Conservation (phyloP, 1,140 invertebrate genomes). For the Neoseiulus cucumeris region DNA sequence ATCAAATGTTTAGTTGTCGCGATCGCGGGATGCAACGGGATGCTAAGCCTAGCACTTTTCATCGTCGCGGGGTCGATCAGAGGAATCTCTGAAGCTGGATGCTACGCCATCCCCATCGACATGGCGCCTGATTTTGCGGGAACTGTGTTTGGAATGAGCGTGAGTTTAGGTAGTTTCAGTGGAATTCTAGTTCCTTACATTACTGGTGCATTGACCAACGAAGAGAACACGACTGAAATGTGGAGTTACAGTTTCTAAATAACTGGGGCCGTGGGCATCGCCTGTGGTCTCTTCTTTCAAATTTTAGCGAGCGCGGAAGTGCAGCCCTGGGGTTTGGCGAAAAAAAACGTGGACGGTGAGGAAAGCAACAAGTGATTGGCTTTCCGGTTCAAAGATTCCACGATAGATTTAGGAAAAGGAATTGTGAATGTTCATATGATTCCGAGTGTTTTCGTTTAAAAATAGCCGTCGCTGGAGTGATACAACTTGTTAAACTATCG, state of each 20-base stretch:
- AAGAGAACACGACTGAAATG: not conserved
- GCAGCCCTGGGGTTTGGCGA: not conserved
- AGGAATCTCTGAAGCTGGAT: constrained; percentile 18
- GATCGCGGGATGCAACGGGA: constrained; percentile 14
- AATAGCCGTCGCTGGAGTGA: too few species aligned
- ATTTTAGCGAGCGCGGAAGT: not conserved
- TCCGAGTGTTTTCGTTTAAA: not conserved
- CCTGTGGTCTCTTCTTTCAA: not conserved
- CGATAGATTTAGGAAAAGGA: too few species aligned
- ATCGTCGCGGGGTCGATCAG: constrained; percentile 18
- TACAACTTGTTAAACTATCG: too few species aligned
- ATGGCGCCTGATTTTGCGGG: constrained; percentile 21
- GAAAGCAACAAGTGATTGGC: not conserved
- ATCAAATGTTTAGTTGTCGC: constrained; percentile 17
- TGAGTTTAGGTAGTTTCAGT: not conserved
- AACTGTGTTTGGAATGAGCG: not conserved
- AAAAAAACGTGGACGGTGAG: not conserved
- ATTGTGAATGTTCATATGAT: too few species aligned
- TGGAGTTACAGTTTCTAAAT: not conserved
- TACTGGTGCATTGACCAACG: not conserved
- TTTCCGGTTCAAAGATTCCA: too few species aligned
- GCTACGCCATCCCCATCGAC: constrained; percentile 18
- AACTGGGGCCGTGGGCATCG: not conserved
- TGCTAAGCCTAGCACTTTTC: constrained; percentile 15
- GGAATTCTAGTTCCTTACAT: not conserved